A percentile compares a stretch with the other conserved stretches of the same genome.
Evolutionary conservation across 1,140 invertebrate genomes (phyloP).

Genomic region (Brachionus manjavacas): DNA sequence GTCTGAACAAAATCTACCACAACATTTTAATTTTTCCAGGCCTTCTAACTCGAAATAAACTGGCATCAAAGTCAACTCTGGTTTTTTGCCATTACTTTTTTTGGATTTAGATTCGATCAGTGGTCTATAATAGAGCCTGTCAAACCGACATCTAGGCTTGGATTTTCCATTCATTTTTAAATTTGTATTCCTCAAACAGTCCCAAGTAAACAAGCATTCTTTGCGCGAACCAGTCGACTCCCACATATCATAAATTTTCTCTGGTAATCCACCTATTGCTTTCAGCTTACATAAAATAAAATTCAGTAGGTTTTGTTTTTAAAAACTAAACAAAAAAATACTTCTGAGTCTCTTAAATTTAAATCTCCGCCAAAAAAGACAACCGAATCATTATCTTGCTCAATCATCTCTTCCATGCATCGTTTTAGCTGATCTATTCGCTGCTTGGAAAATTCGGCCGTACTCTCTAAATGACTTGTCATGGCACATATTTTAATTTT

Average conservation of each 20-base stretch:
- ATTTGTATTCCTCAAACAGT: conserved; percentile 50
- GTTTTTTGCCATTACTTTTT: not conserved
- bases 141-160: conserved; percentile 61
- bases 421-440: conserved; percentile 58
- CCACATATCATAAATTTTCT: conserved; percentile 61
- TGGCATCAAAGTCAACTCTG: conserved; percentile 51
- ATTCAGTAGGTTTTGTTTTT: not conserved
- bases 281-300: conserved; percentile 50
- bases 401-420: conserved; percentile 54
- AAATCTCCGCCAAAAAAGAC: conserved; percentile 64
- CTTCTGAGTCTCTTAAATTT: conserved; percentile 64
- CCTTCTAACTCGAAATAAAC: conserved; percentile 63
- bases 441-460: conserved; percentile 56
- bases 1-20: conserved; percentile 63
- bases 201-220: conserved; percentile 63
- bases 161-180: conserved; percentile 51
- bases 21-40: conserved; percentile 59
- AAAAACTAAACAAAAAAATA: conserved; percentile 44
- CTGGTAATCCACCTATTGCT: conserved; percentile 57
- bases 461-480: conserved; percentile 65
- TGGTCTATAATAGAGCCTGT: conserved; percentile 60
- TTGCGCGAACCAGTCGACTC: conserved; percentile 59
- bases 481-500: conserved; percentile 58
- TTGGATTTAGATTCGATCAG: conserved; percentile 44
- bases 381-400: conserved; percentile 51